Base-by-base conservation (phyloP, 2,888 invertebrate genomes). In the Lasius platythorax region DNA sequence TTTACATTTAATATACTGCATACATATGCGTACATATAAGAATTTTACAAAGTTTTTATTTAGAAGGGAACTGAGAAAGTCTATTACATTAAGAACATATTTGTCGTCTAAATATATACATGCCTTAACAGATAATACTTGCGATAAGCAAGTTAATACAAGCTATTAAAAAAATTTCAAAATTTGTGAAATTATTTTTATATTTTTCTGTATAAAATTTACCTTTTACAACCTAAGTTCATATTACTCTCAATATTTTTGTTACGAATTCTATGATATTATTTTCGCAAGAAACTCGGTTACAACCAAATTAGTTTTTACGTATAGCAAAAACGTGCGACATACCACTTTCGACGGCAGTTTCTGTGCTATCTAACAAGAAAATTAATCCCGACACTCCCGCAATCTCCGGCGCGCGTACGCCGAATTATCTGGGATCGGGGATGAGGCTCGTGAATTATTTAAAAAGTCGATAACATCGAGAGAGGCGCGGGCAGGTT, bases 391-490 rank as follows among this genome's bases (percentile, higher is more conserved):
- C 33, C 40, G 61, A 72, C 79, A 46, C 46, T 67, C 46, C 68
- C 12, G 46, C 67, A 76, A 78, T 75, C 66, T 78, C 58, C 68
- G 43, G 67, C 46, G 67, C 78, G 43, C 67, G 58, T 68, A 67
- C 50, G 37, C 58, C 67, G 67, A 76, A 75, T 83, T 67, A 83
- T 68, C 61, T 30, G 56, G 33, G 43, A 76, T 76, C 78, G 76
- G 11, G 23, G 23, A n/a, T 18, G 12, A 79, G 72, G 18, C 28
- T 81, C 37, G 79, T 81, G 79, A 81, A 81, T 81, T 81, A 81
- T 81, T 81, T 72, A 79, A 85, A 83, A 66, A 43, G 75, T 67
- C 82, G 81, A 79, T 87, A 75, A 50, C 56, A 76, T 43, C 43
- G 58, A 46, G 46, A 76, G 73, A 30, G n/a, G 56, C 68, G 30